phyloP scores from a whole-genome alignment of 2,113 vertebrate species.

The Hemibagrus wyckioides region DNA sequence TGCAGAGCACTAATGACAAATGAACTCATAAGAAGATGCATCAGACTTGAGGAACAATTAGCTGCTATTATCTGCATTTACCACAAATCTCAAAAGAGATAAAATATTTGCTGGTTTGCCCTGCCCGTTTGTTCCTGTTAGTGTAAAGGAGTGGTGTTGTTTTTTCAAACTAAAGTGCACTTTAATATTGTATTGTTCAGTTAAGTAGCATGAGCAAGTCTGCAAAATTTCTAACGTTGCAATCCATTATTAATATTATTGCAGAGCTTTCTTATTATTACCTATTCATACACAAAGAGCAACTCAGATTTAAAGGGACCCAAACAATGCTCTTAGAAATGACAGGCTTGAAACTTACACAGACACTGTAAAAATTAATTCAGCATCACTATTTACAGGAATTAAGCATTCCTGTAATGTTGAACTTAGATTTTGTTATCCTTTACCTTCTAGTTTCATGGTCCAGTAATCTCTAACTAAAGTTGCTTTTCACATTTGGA shows the following conservation, averaged over 20 bases:
- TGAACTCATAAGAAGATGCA: neutral
- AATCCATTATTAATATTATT: neutral
- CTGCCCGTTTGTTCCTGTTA: neutral
- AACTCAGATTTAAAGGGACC: neutral
- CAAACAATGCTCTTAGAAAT: neutral
- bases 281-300: neutral
- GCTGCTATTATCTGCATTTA: neutral
- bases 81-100: neutral
- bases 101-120: neutral
- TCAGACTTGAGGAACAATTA: neutral
- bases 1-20: neutral
- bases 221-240: neutral
- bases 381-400: no score
- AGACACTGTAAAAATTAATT: neutral
- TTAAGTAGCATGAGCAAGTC: neutral
- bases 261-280: neutral
- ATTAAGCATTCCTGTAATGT: neutral
- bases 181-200: neutral
- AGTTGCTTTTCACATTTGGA: neutral
- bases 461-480: neutral
- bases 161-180: neutral
- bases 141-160: neutral
- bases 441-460: slow-evolving; percentile 18
- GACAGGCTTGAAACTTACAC: neutral
- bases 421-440: neutral